Evolutionary conservation across 2,113 vertebrate species (phyloP).

Genomic region (Megaleporinus macrocephalus): DNA sequence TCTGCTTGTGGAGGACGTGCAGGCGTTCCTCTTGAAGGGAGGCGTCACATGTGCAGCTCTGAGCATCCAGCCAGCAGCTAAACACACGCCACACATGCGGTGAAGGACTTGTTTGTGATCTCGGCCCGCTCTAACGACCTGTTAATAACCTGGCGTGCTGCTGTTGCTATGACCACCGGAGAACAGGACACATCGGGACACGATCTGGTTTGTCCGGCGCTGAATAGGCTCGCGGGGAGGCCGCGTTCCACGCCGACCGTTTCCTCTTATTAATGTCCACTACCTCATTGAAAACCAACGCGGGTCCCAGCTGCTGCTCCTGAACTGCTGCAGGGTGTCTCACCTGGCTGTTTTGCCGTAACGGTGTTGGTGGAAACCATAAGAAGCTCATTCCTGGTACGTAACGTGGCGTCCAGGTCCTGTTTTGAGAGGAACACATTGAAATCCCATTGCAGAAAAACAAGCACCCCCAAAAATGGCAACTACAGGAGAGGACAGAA

Average conservation of each 20-base stretch:
- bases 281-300: background rate
- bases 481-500: too few species aligned
- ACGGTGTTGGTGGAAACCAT: too few species aligned
- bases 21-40: background rate
- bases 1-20: background rate
- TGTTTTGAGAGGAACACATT: too few species aligned
- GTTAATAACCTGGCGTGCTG: slow-evolving; percentile 44
- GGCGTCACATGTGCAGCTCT: background rate
- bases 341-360: too few species aligned
- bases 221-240: background rate
- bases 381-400: too few species aligned
- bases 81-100: slow-evolving; percentile 51
- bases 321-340: background rate
- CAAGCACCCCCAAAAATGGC: too few species aligned
- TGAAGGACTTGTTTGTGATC: too few species aligned
- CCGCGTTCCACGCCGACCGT: background rate
- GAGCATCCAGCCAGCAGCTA: slow-evolving; percentile 30
- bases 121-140: slow-evolving; percentile 57
- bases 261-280: slow-evolving; percentile 7
- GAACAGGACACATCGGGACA: background rate
- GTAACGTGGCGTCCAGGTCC: too few species aligned
- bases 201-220: background rate
- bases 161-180: slow-evolving; percentile 45
- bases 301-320: background rate
- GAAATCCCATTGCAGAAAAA: too few species aligned